Conservation (phyloP, 2,888 invertebrate genomes). For the Calameuta pallipes region DNA sequence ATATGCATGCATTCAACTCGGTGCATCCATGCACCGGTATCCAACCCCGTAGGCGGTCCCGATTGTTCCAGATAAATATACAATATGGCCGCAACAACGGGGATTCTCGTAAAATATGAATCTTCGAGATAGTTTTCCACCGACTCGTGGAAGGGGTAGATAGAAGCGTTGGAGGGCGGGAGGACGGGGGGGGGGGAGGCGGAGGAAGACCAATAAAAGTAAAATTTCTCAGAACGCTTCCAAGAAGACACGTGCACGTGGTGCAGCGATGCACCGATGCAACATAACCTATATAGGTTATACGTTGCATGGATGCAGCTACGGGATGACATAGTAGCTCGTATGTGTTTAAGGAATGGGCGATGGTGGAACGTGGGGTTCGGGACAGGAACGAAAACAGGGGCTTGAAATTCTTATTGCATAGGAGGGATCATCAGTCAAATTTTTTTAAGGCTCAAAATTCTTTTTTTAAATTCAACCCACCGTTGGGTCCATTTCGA, state of each 20-base stretch:
- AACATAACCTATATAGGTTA: neutral
- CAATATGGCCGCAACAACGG: conserved; percentile 23
- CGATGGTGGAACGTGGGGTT: too few species aligned
- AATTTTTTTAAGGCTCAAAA: too few species aligned
- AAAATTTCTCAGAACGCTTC: neutral
- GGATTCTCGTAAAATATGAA: conserved; percentile 30
- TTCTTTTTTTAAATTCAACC: too few species aligned
- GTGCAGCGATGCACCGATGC: neutral
- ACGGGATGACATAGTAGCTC: too few species aligned
- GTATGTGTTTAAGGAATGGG: too few species aligned
- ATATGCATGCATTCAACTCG: too few species aligned
- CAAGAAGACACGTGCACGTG: neutral
- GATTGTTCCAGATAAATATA: conserved; percentile 28
- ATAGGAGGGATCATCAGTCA: rapidly evolving
- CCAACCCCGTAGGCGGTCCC: conserved; percentile 6
- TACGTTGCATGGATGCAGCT: too few species aligned
- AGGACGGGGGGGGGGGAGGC: too few species aligned
- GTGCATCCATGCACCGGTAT: too few species aligned
- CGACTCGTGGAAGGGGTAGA: neutral
- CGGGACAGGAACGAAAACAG: too few species aligned
- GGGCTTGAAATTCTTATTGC: too few species aligned
- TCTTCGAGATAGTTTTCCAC: conserved; percentile 1
- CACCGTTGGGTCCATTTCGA: too few species aligned
- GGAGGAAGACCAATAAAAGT: neutral
- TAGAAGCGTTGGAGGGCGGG: neutral